Conservation (phyloP, 2,888 invertebrate species). For the Lasioglossum marginatum region DNA sequence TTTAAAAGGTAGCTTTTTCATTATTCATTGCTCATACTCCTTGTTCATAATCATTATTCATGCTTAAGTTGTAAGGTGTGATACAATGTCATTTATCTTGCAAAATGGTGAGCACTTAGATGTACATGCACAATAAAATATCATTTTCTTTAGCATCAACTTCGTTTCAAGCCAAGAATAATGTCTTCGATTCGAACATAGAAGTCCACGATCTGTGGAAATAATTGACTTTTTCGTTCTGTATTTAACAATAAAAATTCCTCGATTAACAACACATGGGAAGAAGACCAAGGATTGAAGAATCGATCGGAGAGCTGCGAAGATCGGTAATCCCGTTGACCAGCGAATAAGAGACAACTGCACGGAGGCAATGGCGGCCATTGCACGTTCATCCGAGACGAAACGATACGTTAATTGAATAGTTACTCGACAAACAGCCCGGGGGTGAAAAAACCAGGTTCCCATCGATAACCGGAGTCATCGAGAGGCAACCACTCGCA, state of each 20-base stretch:
- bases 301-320: not conserved
- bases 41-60: too few species aligned
- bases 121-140: too few species aligned
- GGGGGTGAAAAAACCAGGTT: conserved; percentile 9
- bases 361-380: conserved; percentile 3
- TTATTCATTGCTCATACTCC: too few species aligned
- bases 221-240: not conserved
- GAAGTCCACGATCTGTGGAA: too few species aligned
- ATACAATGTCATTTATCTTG: too few species aligned
- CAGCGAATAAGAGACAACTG: not conserved
- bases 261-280: not conserved
- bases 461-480: conserved; percentile 44
- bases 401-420: conserved; percentile 55
- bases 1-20: too few species aligned
- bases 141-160: too few species aligned
- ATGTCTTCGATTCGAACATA: not conserved
- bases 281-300: too few species aligned
- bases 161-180: not conserved
- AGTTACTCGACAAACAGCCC: conserved; percentile 45
- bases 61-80: too few species aligned
- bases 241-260: not conserved
- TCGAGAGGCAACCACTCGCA: conserved; percentile 42
- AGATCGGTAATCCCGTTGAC: not conserved
- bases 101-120: too few species aligned
- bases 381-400: conserved; percentile 47